Evolutionary conservation across 2,797 vertebrate species (phyloP), one percentile per base, ranked within the genome.

Genomic region (Cyclopterus lumpus): DNA sequence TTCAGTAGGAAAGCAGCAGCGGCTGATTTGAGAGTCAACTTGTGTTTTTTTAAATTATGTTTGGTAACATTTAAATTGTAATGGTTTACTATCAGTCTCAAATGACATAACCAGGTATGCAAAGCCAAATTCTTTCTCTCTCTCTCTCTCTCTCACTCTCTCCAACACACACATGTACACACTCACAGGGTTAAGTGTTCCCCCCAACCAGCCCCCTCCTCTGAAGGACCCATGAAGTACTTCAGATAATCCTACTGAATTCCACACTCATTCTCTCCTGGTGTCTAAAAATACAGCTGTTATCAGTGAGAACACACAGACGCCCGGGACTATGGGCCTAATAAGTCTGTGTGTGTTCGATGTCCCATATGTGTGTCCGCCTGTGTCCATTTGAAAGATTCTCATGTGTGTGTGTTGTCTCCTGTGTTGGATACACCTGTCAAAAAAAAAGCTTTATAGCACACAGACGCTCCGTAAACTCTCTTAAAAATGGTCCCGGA

Each of bases 281-380:
- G 53, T 67, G 77, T 84, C 88, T 92, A 90, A 85, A 93, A 93
- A 92, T 93, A 90, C 80, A 76, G 75, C 68, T 42, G 53, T 80
- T 90, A 90, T 93, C 89, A 77, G 57, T 65, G 46, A 84, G 66
- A 82, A 69, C 81, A 75, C 71, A 75, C 80, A 86, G 76, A 48
- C 12, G 30, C 73, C 67, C 75, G 57, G 36, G 59, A 61, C 59
- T 24, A 34, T 24, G 46, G 61, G 22, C 32, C 46, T 51, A 66
- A 40, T 59, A 30, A 0, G 38, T 67, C 66, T 51, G 32, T 68
- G 60, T 68, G 66, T 73, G 18, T 67, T 57, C 40, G 42, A 57
- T 71, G 28, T 44, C 15, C 28, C 48, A 24, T 53, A 6, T 73
- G 44, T 73, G 66, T 78, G 59, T 67, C 16, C 68, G 10, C 9